phyloP scores from a whole-genome alignment of 1,140 invertebrate genomes.

The Macrosteles quadrilineatus region DNA sequence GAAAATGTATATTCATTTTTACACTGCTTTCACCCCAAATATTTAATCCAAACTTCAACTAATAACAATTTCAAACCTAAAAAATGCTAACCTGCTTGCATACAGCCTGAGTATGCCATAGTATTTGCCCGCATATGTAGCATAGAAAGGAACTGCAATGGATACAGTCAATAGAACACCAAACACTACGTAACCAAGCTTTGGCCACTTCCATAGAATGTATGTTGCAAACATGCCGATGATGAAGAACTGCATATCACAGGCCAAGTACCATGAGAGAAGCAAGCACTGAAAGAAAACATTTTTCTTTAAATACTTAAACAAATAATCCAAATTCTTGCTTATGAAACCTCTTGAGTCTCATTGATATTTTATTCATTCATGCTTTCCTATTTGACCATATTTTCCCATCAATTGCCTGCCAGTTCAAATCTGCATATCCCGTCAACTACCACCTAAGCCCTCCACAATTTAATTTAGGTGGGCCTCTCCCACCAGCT shows the following conservation, averaged over 20 bases:
- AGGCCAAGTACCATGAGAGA: slow-evolving; percentile 66
- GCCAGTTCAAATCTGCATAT: no score
- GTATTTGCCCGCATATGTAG: slow-evolving; percentile 19
- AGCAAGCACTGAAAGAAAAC: slow-evolving; percentile 58
- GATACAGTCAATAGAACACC: neutral
- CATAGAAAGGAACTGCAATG: slow-evolving; percentile 7
- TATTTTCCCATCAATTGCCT: neutral
- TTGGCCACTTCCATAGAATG: slow-evolving; percentile 26
- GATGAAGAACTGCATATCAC: slow-evolving; percentile 66
- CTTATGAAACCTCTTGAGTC: neutral
- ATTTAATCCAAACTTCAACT: no score
- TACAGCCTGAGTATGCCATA: slow-evolving; percentile 26
- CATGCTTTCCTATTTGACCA: neutral
- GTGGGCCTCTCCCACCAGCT: no score
- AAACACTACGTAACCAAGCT: neutral
- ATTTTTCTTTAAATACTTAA: neutral
- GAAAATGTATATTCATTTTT: no score
- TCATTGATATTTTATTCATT: neutral
- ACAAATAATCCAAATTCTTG: neutral
- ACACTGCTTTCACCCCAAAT: no score
- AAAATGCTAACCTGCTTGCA: neutral
- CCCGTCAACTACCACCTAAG: no score
- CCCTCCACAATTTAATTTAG: no score
- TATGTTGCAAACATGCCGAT: slow-evolving; percentile 55
- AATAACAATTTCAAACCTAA: no score